Evolutionary conservation across 1,140 invertebrate genomes (phyloP), one percentile per base, ranked within the genome.

Genomic region (Epicauta chinensis): DNA sequence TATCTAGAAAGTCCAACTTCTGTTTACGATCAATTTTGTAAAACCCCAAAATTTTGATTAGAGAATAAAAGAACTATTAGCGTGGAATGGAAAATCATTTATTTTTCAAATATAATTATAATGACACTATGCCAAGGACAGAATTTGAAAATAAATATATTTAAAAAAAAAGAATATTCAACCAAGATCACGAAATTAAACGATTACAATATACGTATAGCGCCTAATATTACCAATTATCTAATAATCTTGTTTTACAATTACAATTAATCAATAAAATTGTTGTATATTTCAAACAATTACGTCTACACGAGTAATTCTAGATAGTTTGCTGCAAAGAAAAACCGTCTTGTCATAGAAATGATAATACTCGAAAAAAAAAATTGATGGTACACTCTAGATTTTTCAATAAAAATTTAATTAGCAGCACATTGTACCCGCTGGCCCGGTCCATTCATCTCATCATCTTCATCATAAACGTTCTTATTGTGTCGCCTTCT

Each of bases 351-450:
- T 23, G 1, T 23, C n/a, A n/a, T 23, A 23, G 23, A 23, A 23
- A 23, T 7, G 7, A 16, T 46, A 46, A 46, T 46, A 46, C 44
- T 46, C 29, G 15, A 12, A 13, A 13, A 43, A 11, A 23, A 13
- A 43, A 11, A 23, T 7, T 23, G 23, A 23, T 23, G 23, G 7
- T 23, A 5, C 23, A 7, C 7, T 23, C 23, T 23, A 5, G 23
- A 7, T 23, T 7, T 23, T 23, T 23, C 2, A 23, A 23, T 23
- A 5, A 43, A 46, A 36, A 46, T 36, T 47, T 47, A 47, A 38
- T 47, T 47, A 37, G 45, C 35, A 11, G 91, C 88, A 76, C 93
- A 96, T 72, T 95, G 91, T 32, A 95, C 89, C 57, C 83, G 77
- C 51, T 82, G 77, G 35, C 81, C 81, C 34, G 76, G 76, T 9